Evolutionary conservation across 2,113 vertebrate species (phyloP).

Genomic region (Catharus fuscescens): DNA sequence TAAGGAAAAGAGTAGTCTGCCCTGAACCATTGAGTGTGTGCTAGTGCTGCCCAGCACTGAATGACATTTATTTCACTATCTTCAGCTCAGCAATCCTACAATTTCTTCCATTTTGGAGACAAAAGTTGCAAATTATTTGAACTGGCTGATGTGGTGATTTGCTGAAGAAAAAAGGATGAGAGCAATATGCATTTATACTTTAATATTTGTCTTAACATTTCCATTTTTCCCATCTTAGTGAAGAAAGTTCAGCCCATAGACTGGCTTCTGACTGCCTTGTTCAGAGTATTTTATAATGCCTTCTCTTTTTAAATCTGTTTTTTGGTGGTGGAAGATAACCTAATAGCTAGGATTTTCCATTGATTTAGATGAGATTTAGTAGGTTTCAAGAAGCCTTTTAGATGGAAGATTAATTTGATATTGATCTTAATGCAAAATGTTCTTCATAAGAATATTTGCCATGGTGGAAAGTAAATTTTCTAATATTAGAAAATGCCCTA

Average conservation of each 20-base stretch:
- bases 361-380: neutral
- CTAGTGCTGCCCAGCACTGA: neutral
- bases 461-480: neutral
- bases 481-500: neutral
- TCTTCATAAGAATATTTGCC: neutral
- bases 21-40: neutral
- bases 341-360: neutral
- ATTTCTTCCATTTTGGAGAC: neutral
- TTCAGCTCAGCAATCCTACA: neutral
- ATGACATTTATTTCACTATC: neutral
- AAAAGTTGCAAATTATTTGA: neutral
- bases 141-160: neutral
- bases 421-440: neutral
- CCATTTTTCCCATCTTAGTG: neutral
- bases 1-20: neutral
- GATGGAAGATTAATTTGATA: neutral
- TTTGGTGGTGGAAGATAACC: neutral
- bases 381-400: neutral
- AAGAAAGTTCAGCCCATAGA: neutral
- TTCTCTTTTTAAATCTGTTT: neutral
- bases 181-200: neutral
- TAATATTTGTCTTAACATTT: neutral
- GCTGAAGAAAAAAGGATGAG: neutral
- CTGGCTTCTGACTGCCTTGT: neutral
- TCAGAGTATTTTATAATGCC: neutral